Percentiles rank a stretch among this genome's conserved stretches.
Evolutionary conservation across 2,113 vertebrate genomes (phyloP).

Genomic region (Apistogramma diplotaenia): DNA sequence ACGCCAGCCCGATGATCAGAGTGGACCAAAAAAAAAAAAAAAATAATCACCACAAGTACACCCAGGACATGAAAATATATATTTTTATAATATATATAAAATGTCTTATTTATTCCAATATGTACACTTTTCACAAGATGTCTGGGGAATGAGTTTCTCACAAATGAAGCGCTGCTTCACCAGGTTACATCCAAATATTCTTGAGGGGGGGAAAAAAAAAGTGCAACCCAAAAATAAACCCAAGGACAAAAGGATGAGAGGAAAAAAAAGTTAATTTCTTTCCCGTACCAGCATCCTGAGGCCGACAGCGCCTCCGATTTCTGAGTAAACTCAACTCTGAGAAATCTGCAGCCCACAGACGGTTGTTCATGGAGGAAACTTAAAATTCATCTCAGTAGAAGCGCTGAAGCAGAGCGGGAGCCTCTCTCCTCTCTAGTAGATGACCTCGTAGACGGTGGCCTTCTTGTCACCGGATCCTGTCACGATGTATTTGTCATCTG

Average conservation of each 20-base stretch:
- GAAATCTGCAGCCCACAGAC: conserved; percentile 14
- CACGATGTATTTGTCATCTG: conserved; percentile 96
- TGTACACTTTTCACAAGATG: conserved; percentile 93
- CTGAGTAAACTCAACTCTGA: not conserved
- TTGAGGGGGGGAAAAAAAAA: conserved; percentile 42
- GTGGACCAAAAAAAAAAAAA: conserved; percentile 77
- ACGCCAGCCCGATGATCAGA: too few relatives aligned
- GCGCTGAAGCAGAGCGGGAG: conserved; percentile 37
- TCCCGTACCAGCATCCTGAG: conserved; percentile 41
- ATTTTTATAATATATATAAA: conserved; percentile 80
- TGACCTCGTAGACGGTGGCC: conserved; percentile 97
- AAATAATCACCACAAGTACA: conserved; percentile 81
- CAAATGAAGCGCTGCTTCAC: conserved; percentile 77
- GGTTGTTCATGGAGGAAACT: conserved; percentile 1
- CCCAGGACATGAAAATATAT: conserved; percentile 82
- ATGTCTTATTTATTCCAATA: conserved; percentile 84
- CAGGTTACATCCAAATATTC: conserved; percentile 50
- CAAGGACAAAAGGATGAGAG: conserved; percentile 6
- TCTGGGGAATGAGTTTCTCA: conserved; percentile 61
- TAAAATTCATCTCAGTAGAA: conserved; percentile 43
- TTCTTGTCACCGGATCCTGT: conserved; percentile 98
- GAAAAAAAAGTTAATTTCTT: conserved; percentile 12
- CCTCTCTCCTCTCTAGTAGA: conserved; percentile 81
- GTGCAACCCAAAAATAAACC: conserved; percentile 48
- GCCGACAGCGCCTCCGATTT: not conserved